Conservation (phyloP, 2,888 invertebrate species). For the Antheraea assamensis region DNA sequence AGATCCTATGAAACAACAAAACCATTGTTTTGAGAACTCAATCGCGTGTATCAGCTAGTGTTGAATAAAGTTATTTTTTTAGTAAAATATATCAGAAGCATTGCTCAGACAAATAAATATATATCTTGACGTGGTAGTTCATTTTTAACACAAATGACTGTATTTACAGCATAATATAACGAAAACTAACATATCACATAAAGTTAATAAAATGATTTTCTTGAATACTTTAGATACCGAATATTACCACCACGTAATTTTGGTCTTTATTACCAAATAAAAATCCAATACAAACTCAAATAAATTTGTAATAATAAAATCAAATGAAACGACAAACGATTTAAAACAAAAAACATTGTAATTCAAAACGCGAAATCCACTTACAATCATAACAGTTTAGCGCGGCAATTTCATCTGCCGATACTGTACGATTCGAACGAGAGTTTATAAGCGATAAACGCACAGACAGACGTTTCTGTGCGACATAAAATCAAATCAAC, state of each 20-base stretch:
- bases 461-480: conserved; percentile 79
- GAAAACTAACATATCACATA: not conserved
- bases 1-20: no score
- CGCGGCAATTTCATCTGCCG: conserved; percentile 33
- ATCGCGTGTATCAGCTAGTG: no score
- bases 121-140: not conserved
- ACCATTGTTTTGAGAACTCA: no score
- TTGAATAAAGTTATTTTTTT: no score
- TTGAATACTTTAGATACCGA: not conserved
- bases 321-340: conserved; percentile 29
- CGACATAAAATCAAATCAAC: conserved; percentile 82
- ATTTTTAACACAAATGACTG: not conserved
- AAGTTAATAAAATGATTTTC: not conserved
- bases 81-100: no score
- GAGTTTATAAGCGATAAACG: conserved; percentile 80
- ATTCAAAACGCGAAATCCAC: conserved; percentile 59
- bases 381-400: conserved; percentile 75
- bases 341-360: conserved; percentile 56
- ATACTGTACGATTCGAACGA: conserved; percentile 45
- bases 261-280: not conserved
- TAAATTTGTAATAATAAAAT: not conserved
- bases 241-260: not conserved
- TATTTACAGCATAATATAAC: not conserved
- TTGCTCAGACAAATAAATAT: not conserved
- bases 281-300: not conserved